Conservation (phyloP, 1,140 invertebrate species). For the Scaptodrosophila lebanonensis region DNA sequence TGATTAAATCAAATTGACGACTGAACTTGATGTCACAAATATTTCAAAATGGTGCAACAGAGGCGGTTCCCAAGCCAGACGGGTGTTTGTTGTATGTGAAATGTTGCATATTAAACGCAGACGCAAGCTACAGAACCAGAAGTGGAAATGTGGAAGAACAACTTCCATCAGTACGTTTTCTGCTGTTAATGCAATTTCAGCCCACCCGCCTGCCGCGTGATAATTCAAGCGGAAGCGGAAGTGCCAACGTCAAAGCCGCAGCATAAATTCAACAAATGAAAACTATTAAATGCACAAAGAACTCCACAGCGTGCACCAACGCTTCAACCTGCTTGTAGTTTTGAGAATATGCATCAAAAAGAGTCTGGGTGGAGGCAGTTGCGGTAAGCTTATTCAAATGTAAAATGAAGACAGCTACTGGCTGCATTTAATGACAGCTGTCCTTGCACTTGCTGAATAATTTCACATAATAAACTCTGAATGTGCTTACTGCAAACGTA, state of each 20-base stretch:
- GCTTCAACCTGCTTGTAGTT: slow-evolving; percentile 4
- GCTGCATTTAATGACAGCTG: slow-evolving; percentile 68
- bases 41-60: slow-evolving; percentile 73
- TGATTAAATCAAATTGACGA: slow-evolving; percentile 75
- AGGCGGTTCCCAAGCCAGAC: slow-evolving; percentile 22
- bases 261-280: slow-evolving; percentile 61
- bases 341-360: slow-evolving; percentile 45
- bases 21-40: slow-evolving; percentile 75
- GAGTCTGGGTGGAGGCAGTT: background rate
- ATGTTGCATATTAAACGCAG: slow-evolving; percentile 74
- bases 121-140: slow-evolving; percentile 38
- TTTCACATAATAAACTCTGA: slow-evolving; percentile 69
- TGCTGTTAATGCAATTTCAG: slow-evolving; percentile 71
- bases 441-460: slow-evolving; percentile 62
- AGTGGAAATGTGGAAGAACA: slow-evolving; percentile 1
- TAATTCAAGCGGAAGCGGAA: slow-evolving; percentile 75
- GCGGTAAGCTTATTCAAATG: slow-evolving; percentile 41
- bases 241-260: slow-evolving; percentile 71
- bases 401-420: slow-evolving; percentile 6
- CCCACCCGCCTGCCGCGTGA: slow-evolving; percentile 59
- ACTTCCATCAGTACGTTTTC: slow-evolving; percentile 42
- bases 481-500: slow-evolving; percentile 27
- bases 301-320: slow-evolving; percentile 28
- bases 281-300: slow-evolving; percentile 72
- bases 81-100: slow-evolving; percentile 34